These are phyloP conservation scores for Protaetia brevitarsis DNA, from an alignment of 1,140 invertebrate species.

Conservation along the genomic window DNA sequence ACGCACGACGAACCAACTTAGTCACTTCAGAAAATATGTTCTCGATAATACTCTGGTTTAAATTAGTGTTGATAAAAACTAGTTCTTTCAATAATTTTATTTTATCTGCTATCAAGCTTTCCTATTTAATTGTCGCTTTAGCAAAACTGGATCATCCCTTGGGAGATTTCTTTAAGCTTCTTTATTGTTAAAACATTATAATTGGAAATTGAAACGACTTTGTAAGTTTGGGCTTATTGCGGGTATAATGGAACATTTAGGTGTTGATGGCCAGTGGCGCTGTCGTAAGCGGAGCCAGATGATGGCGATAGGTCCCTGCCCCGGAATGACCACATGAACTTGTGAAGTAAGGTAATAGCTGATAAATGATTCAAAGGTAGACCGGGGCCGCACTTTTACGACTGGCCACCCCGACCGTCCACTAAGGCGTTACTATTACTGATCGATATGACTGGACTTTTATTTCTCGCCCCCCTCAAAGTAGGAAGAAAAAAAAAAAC, in stretches of 20 bases:
- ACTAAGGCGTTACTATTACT: constrained; percentile 27
- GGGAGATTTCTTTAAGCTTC: neutral
- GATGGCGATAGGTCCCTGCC: neutral
- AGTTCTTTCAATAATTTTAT: too few relatives aligned
- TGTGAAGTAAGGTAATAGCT: constrained; percentile 29
- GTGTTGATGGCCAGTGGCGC: constrained; percentile 23
- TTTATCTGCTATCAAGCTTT: too few relatives aligned
- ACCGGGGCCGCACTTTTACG: constrained; percentile 23
- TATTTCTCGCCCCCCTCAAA: neutral
- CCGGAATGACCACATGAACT: constrained; percentile 20
- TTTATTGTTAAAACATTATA: constrained; percentile 27
- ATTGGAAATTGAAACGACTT: constrained; percentile 34
- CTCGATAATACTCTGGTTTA: too few relatives aligned
- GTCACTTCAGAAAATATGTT: too few relatives aligned
- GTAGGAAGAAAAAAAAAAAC: neutral
- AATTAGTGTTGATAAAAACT: too few relatives aligned
- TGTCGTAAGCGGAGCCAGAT: neutral
- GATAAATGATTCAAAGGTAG: constrained; percentile 28
- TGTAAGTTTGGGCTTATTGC: constrained; percentile 31
- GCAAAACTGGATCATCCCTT: too few relatives aligned
- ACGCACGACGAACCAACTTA: too few relatives aligned
- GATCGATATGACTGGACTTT: constrained; percentile 24
- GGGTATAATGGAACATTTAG: constrained; percentile 31
- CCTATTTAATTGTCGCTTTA: too few relatives aligned
- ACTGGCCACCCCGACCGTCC: too few relatives aligned